phyloP scores from a whole-genome alignment of 2,797 vertebrate species.

The Muscicapa striata region DNA sequence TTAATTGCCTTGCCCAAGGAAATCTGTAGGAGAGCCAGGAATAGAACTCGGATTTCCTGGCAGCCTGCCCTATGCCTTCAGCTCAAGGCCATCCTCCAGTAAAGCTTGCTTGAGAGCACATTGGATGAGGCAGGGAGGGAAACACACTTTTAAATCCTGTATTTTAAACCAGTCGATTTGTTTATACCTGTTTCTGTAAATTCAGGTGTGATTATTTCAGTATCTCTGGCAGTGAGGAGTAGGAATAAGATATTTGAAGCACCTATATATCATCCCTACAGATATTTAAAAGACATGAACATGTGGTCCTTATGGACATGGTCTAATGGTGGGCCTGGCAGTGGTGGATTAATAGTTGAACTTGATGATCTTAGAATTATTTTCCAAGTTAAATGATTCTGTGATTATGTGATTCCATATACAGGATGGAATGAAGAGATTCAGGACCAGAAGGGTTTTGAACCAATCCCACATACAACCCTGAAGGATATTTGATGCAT shows the following conservation, averaged over 20 bases:
- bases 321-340: background rate
- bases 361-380: background rate
- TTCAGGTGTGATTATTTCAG: background rate
- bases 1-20: conserved; percentile 71
- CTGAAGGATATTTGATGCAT: background rate
- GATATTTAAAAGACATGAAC: background rate
- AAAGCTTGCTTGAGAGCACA: background rate
- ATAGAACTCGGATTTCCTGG: conserved; percentile 65
- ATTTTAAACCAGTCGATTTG: background rate
- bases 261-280: background rate
- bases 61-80: conserved; percentile 36
- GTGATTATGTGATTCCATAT: background rate
- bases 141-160: background rate
- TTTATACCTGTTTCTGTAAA: background rate
- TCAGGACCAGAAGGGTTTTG: background rate
- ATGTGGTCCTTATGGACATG: background rate
- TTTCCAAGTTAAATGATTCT: background rate
- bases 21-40: conserved; percentile 67
- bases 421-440: background rate
- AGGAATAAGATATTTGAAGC: background rate
- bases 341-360: background rate
- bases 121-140: background rate
- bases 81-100: conserved; percentile 53
- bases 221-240: background rate
- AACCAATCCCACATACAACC: background rate